These are phyloP conservation scores for Epizoanthus illoricatus DNA, from an alignment of 92 coral and sea anemone genomes.

Conservation along the genomic window DNA sequence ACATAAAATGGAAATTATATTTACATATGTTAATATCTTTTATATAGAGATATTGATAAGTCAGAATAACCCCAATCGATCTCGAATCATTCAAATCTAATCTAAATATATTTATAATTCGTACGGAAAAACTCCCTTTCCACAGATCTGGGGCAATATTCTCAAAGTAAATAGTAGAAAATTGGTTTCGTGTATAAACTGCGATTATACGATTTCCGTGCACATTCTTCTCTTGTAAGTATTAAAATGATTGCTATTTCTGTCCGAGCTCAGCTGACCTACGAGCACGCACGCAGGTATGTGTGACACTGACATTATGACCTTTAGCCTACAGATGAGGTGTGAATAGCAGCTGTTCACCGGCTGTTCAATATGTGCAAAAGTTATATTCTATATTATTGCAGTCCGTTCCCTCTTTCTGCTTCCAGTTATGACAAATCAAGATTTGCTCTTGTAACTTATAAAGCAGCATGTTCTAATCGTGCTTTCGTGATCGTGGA, in stretches of 20 bases:
- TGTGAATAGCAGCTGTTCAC: constrained; percentile 2
- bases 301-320: constrained; percentile 1
- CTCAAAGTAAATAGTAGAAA: too few relatives aligned
- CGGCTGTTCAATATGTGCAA: constrained; percentile 1
- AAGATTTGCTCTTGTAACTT: not conserved
- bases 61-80: too few relatives aligned
- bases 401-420: constrained; percentile 17
- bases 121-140: too few relatives aligned
- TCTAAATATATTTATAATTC: too few relatives aligned
- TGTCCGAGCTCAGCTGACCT: constrained; percentile 6
- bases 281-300: not conserved
- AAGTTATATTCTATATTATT: not conserved
- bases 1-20: too few relatives aligned
- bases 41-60: too few relatives aligned
- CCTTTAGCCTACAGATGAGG: constrained; percentile 11
- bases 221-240: not conserved
- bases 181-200: too few relatives aligned
- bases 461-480: not conserved
- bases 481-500: constrained; percentile 7
- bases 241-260: constrained; percentile 6
- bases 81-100: too few relatives aligned
- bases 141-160: too few relatives aligned
- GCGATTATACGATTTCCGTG: too few relatives aligned
- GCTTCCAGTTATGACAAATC: not conserved
- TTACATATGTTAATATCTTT: too few relatives aligned